phyloP scores from a whole-genome alignment of 2,888 invertebrate species.

The Rhopalosiphum nymphaeae region DNA sequence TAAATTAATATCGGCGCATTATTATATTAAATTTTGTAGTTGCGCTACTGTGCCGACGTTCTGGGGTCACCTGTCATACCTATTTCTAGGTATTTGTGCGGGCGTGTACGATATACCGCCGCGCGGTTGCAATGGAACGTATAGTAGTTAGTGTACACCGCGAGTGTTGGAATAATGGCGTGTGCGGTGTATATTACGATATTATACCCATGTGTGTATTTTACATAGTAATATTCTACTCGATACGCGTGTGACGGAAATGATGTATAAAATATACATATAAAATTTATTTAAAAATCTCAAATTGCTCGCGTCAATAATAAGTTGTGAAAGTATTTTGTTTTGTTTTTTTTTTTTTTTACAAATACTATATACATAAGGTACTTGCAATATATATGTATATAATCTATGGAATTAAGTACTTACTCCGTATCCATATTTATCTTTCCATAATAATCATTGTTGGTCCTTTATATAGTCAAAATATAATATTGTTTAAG shows the following conservation, averaged over 20 bases:
- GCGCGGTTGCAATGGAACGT: not conserved
- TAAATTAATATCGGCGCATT: constrained; percentile 57
- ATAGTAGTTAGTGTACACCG: not conserved
- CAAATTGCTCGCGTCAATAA: not conserved
- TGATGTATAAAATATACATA: not conserved
- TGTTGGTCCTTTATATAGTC: not conserved
- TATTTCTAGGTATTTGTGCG: not conserved
- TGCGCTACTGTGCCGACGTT: not conserved
- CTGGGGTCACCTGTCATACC: not conserved
- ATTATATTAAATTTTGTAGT: constrained; percentile 2
- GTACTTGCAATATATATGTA: no score
- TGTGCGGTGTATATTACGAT: not conserved
- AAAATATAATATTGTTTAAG: not conserved
- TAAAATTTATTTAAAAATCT: not conserved
- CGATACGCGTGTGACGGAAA: not conserved
- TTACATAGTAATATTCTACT: not conserved
- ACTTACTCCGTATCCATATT: no score
- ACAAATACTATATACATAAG: no score
- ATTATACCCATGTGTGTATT: not conserved
- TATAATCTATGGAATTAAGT: no score
- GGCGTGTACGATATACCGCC: not conserved
- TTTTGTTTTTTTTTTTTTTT: no score
- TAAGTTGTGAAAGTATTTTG: not conserved
- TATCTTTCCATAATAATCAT: not conserved
- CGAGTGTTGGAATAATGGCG: not conserved